Conservation (phyloP, 2,888 invertebrate species). For the Trichogramma dendrolimi region DNA sequence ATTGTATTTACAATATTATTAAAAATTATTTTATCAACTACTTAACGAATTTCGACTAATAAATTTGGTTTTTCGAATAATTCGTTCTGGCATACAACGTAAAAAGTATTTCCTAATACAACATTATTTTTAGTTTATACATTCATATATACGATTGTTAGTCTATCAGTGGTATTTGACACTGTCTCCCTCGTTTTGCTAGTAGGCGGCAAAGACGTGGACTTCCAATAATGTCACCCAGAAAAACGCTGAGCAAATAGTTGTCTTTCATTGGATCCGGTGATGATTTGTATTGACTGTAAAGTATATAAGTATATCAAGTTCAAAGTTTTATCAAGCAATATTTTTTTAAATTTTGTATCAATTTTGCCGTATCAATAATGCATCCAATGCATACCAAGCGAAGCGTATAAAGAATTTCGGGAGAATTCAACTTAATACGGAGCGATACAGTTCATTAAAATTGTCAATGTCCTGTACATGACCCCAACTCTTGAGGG, state of each 20-base stretch:
- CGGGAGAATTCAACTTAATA: constrained; percentile 5
- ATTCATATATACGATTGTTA: background rate
- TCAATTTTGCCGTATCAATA: no score
- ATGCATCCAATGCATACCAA: no score
- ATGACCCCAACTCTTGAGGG: background rate
- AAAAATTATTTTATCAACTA: constrained; percentile 9
- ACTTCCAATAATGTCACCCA: constrained; percentile 80
- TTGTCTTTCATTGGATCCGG: constrained; percentile 66
- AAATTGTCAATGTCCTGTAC: constrained; percentile 10
- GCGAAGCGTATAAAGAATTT: no score
- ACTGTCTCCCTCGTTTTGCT: constrained; percentile 64
- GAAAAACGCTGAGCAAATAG: constrained; percentile 78
- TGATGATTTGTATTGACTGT: constrained; percentile 74
- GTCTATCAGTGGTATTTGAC: constrained; percentile 38
- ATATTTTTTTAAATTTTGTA: no score
- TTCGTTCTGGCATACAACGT: background rate
- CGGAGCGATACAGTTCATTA: constrained; percentile 20
- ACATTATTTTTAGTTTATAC: background rate
- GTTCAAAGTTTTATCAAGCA: no score
- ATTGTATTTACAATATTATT: constrained; percentile 10
- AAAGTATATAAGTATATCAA: constrained; percentile 28
- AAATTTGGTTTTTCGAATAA: constrained; percentile 4
- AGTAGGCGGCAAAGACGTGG: constrained; percentile 76
- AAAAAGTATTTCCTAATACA: background rate
- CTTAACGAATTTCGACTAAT: background rate